Percentiles rank a stretch among this genome's conserved stretches.
phyloP scores from a whole-genome alignment of 2,113 vertebrate species.

The Chionomys nivalis region DNA sequence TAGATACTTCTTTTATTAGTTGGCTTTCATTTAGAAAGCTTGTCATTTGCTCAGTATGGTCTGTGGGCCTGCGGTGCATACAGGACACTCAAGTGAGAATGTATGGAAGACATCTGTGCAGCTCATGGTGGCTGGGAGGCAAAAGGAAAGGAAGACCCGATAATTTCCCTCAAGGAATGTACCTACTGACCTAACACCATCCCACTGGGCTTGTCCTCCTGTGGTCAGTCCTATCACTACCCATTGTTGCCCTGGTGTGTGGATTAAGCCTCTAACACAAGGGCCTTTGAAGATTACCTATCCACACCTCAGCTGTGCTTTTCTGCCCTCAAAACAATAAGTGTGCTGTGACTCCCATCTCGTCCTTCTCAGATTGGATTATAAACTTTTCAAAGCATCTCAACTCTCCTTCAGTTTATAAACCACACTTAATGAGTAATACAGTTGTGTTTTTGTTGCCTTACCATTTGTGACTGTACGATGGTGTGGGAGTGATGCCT shows the following conservation, averaged over 20 bases:
- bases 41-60: not conserved
- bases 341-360: not conserved
- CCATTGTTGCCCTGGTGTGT: too few species aligned
- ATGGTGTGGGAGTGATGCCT: not conserved
- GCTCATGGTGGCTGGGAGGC: not conserved
- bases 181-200: not conserved
- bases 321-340: not conserved
- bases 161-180: not conserved
- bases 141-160: not conserved
- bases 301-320: not conserved
- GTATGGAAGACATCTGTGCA: not conserved
- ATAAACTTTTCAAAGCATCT: not conserved
- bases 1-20: not conserved
- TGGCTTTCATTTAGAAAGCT: not conserved
- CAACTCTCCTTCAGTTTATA: not conserved
- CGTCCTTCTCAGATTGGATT: not conserved
- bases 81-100: not conserved
- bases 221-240: not conserved
- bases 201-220: not conserved
- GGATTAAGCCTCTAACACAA: not conserved
- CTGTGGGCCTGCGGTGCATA: not conserved
- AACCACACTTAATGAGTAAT: not conserved
- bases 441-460: not conserved
- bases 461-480: not conserved
- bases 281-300: not conserved